Percentiles rank a stretch among this genome's conserved stretches.
Conservation (phyloP, 2,113 vertebrate genomes). For the Phalacrocorax carbo region DNA sequence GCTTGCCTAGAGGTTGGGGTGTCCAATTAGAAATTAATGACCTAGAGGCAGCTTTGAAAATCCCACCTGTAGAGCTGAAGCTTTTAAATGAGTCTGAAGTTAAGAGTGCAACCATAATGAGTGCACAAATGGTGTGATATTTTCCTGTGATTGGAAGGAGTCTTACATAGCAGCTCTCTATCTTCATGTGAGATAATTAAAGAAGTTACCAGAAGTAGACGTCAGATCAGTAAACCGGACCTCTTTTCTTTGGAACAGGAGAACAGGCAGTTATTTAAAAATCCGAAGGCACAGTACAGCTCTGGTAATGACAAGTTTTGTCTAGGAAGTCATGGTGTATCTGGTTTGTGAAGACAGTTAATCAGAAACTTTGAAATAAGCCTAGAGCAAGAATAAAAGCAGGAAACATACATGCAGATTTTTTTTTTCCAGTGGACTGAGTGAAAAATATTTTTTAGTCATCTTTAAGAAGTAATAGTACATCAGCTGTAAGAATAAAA, state of each 20-base stretch:
- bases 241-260: neutral
- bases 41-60: constrained; percentile 55
- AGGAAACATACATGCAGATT: neutral
- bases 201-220: constrained; percentile 36
- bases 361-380: constrained; percentile 4
- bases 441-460: neutral
- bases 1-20: constrained; percentile 19
- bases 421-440: neutral
- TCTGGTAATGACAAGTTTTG: neutral
- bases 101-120: constrained; percentile 35
- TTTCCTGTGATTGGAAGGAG: constrained; percentile 32
- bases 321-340: neutral
- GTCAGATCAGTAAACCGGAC: neutral
- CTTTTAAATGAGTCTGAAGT: constrained; percentile 57
- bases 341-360: neutral
- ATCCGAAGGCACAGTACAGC: neutral
- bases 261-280: constrained; percentile 6
- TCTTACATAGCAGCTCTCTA: constrained; percentile 43
- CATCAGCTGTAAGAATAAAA: neutral
- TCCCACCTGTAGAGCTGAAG: constrained; percentile 58
- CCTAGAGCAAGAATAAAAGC: neutral
- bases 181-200: constrained; percentile 28
- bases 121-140: constrained; percentile 45
- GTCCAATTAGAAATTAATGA: constrained; percentile 66
- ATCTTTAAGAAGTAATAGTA: neutral